Percentiles rank a stretch among this genome's conserved stretches.
Evolutionary conservation across 1,140 invertebrate species (phyloP).

Genomic region (Drosophila seguyi): DNA sequence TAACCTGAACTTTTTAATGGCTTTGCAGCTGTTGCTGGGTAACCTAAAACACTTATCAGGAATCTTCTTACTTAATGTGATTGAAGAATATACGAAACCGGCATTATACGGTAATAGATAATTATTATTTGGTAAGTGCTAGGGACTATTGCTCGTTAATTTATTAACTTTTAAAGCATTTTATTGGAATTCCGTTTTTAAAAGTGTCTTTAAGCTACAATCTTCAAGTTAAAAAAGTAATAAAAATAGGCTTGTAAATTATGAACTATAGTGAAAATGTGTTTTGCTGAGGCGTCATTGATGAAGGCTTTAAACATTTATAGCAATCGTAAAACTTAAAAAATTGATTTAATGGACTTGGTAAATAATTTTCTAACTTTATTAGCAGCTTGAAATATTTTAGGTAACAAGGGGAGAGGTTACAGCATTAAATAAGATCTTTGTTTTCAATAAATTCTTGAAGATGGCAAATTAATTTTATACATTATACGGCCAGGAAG

Average conservation of each 20-base stretch:
- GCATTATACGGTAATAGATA: background rate
- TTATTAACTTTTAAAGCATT: background rate
- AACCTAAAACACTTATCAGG: background rate
- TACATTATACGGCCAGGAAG: too few species aligned
- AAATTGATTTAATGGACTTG: background rate
- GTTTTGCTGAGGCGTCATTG: background rate
- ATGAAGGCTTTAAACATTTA: background rate
- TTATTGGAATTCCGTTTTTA: background rate
- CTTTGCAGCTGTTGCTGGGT: slow-evolving; percentile 3
- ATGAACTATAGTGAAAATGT: too few species aligned
- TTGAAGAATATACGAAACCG: background rate
- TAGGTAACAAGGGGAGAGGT: too few species aligned
- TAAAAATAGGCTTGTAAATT: background rate
- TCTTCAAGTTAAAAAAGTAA: background rate
- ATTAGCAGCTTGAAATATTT: background rate
- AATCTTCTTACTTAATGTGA: background rate
- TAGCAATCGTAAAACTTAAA: background rate
- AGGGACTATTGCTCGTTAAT: too few species aligned
- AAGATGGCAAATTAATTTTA: too few species aligned
- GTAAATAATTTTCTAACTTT: background rate
- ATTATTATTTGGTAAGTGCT: background rate
- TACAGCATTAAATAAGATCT: background rate
- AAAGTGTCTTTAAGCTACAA: background rate
- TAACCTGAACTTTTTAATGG: background rate
- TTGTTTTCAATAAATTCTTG: background rate